Evolutionary conservation across 1,140 invertebrate genomes (phyloP), one percentile per base, ranked within the genome.

Genomic region (Cydia amplana): DNA sequence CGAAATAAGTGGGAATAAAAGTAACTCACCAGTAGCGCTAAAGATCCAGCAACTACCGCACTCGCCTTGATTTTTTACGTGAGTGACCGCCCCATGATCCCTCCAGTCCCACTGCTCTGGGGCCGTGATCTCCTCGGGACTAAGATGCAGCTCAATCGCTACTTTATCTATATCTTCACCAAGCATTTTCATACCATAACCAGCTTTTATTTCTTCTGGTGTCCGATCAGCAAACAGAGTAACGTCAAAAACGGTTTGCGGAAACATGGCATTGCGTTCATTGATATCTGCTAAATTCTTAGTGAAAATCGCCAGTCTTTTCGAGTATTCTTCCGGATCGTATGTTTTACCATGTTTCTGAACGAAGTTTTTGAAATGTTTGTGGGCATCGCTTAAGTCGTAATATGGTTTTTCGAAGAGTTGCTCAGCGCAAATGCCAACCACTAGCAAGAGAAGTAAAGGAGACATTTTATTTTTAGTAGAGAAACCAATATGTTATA

Each of bases 301-400:
- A 10, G 40, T 70, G 65, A 70, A 70, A 18, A 36, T 40, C n/a
- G 40, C 28, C 3, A 70, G 65, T 70, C 65, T 70, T 9, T 70
- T 20, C 7, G 18, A 10, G 18, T 36, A 70, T 43, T 70, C 65
- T 36, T 40, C 16, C 0, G 65, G n/a, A 4, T 10, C n/a, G 18
- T 36, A 36, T 18, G 28, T n/a, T 18, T 70, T 70, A 28, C 32
- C 32, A 23, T 70, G 32, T 36, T 36, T 36, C n/a, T 70, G 9
- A 9, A 40, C 4, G 65, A 36, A 70, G 5, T 70, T 10, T 40
- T 36, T 70, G 65, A n/a, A 70, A 10, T 20, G 9, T 1, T 9
- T 36, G 16, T 70, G 28, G n/a, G 65, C 65, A 3, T 70, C n/a
- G 1, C 40, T 36, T 4, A 67, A 32, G 14, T 67, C 64, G 64